These are phyloP conservation scores for Anser cygnoides DNA, from an alignment of 2,113 vertebrate genomes.

Conservation along the genomic window DNA sequence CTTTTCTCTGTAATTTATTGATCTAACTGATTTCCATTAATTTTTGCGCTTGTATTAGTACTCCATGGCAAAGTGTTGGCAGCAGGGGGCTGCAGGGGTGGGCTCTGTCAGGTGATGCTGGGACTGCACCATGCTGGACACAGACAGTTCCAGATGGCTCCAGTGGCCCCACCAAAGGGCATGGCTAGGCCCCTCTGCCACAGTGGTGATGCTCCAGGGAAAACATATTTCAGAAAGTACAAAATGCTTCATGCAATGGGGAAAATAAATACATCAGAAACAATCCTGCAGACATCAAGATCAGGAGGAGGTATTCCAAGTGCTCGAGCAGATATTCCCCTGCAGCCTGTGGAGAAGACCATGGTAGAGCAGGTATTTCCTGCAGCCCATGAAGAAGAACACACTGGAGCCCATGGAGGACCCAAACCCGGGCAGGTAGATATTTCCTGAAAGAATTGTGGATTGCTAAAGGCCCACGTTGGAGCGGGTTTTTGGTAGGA, in stretches of 20 bases:
- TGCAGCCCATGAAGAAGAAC: neutral
- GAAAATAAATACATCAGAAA: neutral
- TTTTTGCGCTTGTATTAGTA: neutral
- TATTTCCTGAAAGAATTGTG: neutral
- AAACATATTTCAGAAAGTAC: neutral
- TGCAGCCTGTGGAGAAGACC: neutral
- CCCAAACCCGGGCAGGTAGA: neutral
- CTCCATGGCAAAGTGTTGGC: rapidly evolving
- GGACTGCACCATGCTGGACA: rapidly evolving
- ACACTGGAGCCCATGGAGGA: rapidly evolving
- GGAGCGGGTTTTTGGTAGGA: neutral
- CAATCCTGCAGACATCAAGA: neutral
- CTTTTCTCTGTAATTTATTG: neutral
- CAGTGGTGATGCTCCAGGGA: rapidly evolving
- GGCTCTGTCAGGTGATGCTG: rapidly evolving
- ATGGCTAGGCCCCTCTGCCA: rapidly evolving
- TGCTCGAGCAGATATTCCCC: neutral
- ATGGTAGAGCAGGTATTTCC: neutral
- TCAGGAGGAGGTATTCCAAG: neutral
- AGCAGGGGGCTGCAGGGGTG: rapidly evolving
- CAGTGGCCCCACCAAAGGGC: rapidly evolving
- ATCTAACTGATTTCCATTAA: neutral
- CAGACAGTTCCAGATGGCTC: neutral
- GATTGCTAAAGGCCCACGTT: neutral
- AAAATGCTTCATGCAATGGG: neutral